A percentile compares a stretch with the other conserved stretches of the same genome.
Conservation (phyloP, 2,113 vertebrate species). For the Pipa parva region DNA sequence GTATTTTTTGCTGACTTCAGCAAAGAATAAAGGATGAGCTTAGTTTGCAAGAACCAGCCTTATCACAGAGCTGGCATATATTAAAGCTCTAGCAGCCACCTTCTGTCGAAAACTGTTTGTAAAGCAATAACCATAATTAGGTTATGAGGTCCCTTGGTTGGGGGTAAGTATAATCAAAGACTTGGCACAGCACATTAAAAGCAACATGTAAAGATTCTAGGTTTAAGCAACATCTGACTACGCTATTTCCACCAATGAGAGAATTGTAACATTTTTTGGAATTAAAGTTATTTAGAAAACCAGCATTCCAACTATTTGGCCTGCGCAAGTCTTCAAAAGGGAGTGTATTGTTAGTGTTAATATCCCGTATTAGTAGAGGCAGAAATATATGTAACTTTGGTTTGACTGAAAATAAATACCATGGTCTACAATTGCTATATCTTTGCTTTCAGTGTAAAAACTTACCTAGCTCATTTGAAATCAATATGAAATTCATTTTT, state of each 20-base stretch:
- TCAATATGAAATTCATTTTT: conserved; percentile 98
- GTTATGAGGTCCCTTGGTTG: conserved; percentile 88
- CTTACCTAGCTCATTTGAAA: conserved; percentile 95
- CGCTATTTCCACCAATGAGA: conserved; percentile 75
- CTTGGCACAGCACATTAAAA: conserved; percentile 88
- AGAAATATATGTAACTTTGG: conserved; percentile 99
- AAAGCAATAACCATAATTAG: conserved; percentile 87
- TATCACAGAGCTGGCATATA: conserved; percentile 69
- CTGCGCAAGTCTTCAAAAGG: conserved; percentile 77
- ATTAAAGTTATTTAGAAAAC: conserved; percentile 72
- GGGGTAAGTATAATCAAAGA: conserved; percentile 80
- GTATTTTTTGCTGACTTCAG: conserved; percentile 90
- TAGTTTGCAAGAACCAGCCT: conserved; percentile 83
- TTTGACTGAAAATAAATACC: conserved; percentile 99
- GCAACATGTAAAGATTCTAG: conserved; percentile 83
- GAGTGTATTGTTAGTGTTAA: conserved; percentile 82
- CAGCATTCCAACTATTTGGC: conserved; percentile 75
- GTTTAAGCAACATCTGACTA: conserved; percentile 83
- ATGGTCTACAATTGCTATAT: conserved; percentile 95
- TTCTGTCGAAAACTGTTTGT: conserved; percentile 82
- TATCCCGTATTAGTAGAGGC: conserved; percentile 97
- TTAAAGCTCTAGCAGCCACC: conserved; percentile 85
- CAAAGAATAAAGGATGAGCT: conserved; percentile 86
- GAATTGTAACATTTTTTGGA: conserved; percentile 72
- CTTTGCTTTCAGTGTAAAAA: conserved; percentile 93